These are phyloP conservation scores for Entomyzon cyanotis DNA, from an alignment of 2,113 vertebrate species.

Conservation along the genomic window DNA sequence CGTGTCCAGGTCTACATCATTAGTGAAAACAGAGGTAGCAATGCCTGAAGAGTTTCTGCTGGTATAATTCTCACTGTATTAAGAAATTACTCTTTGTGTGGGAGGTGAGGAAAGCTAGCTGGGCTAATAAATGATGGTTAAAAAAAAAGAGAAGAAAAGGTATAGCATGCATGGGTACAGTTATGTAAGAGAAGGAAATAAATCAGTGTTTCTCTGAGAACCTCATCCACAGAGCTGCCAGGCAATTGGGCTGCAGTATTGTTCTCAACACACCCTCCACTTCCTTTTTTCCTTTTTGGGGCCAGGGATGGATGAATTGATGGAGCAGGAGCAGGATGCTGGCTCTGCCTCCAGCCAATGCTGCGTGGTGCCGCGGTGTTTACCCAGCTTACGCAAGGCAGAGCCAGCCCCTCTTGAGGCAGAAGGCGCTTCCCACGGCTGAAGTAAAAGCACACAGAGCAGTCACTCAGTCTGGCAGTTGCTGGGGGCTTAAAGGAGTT, in stretches of 20 bases:
- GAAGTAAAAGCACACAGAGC: slow-evolving; percentile 61
- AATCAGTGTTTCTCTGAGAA: slow-evolving; percentile 33
- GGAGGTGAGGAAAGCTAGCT: slow-evolving; percentile 48
- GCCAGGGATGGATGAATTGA: slow-evolving; percentile 49
- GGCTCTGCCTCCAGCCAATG: slow-evolving; percentile 54
- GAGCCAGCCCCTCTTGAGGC: slow-evolving; percentile 57
- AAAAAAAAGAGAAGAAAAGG: background rate
- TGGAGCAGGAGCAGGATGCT: slow-evolving; percentile 32
- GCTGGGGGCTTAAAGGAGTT: slow-evolving; percentile 31
- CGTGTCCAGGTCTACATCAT: background rate
- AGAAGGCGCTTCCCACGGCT: slow-evolving; percentile 50
- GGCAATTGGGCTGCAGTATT: slow-evolving; percentile 42
- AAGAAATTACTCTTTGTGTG: slow-evolving; percentile 26
- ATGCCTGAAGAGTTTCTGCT: background rate
- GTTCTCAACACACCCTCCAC: slow-evolving; percentile 48
- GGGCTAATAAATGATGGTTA: slow-evolving; percentile 21
- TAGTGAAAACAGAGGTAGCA: background rate
- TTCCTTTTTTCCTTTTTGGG: slow-evolving; percentile 75
- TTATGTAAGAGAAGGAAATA: slow-evolving; percentile 72
- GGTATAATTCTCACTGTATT: background rate
- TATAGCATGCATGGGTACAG: slow-evolving; percentile 28
- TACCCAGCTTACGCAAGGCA: slow-evolving; percentile 66
- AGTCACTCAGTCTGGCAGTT: slow-evolving; percentile 36
- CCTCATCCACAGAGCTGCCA: slow-evolving; percentile 16
- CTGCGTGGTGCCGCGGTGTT: slow-evolving; percentile 33